Evolutionary conservation across 1,140 invertebrate species (phyloP).

Genomic region (Drosophila ercepeae): DNA sequence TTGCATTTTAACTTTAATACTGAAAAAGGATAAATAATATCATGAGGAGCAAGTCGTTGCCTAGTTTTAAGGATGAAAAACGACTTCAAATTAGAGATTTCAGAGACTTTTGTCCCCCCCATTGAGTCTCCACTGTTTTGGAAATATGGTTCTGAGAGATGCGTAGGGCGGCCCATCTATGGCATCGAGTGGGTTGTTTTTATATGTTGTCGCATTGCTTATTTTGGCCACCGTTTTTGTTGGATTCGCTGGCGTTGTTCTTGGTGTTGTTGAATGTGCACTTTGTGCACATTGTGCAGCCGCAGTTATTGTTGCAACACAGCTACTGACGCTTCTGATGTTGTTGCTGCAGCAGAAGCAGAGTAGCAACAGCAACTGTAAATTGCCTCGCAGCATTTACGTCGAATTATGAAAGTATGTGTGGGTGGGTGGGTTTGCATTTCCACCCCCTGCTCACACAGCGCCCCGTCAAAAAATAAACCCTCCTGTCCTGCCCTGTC

Average conservation of each 20-base stretch:
- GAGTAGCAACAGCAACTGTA: constrained; percentile 45
- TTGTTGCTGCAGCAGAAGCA: constrained; percentile 17
- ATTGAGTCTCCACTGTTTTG: background rate
- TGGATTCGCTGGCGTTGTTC: constrained; percentile 13
- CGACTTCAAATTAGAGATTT: too few relatives aligned
- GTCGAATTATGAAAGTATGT: constrained; percentile 74
- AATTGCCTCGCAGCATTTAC: constrained; percentile 79
- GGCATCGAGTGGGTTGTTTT: constrained; percentile 55
- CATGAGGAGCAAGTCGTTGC: background rate
- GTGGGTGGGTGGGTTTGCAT: constrained; percentile 4
- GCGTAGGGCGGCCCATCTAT: constrained; percentile 27
- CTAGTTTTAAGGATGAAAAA: background rate
- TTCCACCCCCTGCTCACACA: constrained; percentile 1
- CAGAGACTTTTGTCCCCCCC: background rate
- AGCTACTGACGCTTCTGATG: constrained; percentile 46
- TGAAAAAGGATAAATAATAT: background rate
- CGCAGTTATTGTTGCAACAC: constrained; percentile 57
- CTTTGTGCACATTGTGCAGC: constrained; percentile 75
- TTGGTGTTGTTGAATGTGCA: constrained; percentile 56
- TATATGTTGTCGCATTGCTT: constrained; percentile 57
- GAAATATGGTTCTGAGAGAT: constrained; percentile 6
- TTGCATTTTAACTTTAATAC: background rate
- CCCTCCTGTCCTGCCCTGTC: background rate
- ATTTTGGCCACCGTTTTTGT: constrained; percentile 12
- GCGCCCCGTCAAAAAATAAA: constrained; percentile 9